phyloP scores from a whole-genome alignment of 1,140 invertebrate genomes.

The Venturia canescens region DNA sequence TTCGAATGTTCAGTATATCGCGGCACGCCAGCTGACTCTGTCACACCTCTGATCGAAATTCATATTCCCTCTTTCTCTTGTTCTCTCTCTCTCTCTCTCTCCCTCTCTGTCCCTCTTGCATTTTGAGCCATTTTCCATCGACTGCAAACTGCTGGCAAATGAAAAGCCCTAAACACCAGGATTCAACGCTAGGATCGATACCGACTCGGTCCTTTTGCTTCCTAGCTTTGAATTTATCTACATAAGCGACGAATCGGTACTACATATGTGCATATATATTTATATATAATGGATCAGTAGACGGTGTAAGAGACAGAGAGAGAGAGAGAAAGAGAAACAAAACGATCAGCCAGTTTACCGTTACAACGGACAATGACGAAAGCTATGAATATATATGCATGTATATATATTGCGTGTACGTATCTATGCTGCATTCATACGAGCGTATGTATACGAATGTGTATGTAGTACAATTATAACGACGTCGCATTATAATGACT shows the following conservation, averaged over 20 bases:
- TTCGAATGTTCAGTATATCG: conserved; percentile 11
- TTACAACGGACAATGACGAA: conserved; percentile 34
- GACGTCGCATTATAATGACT: conserved; percentile 46
- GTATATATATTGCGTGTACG: neutral
- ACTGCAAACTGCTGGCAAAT: neutral
- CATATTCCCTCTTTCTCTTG: neutral
- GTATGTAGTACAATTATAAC: conserved; percentile 41
- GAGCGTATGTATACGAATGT: neutral
- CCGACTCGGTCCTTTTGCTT: neutral
- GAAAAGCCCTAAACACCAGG: neutral
- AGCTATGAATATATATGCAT: neutral
- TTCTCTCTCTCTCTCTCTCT: neutral
- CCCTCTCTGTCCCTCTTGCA: neutral
- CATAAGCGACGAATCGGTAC: neutral
- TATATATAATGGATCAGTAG: neutral
- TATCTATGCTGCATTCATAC: no score
- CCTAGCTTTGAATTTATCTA: neutral
- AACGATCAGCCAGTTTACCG: conserved; percentile 26
- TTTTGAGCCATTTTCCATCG: neutral
- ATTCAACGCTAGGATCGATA: neutral
- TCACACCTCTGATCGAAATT: neutral
- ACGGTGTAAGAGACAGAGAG: neutral
- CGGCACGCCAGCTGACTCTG: neutral
- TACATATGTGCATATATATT: no score
- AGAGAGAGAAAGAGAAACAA: neutral